Percentiles rank a stretch among this genome's conserved stretches.
phyloP scores from a whole-genome alignment of 2,113 vertebrate genomes.

The Microtus oregoni region DNA sequence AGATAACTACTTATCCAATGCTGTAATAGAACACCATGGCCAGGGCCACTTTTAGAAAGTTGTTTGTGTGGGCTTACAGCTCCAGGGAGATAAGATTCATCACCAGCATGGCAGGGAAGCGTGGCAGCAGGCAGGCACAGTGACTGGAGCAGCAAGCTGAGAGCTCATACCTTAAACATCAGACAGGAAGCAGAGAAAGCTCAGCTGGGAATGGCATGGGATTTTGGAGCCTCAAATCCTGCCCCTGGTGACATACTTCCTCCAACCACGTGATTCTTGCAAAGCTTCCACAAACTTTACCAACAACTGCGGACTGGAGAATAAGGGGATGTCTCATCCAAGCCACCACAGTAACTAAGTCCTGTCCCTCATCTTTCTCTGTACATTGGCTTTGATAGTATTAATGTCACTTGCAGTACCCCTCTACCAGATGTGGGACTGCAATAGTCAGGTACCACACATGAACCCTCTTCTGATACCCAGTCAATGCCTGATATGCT shows the following conservation, averaged over 20 bases:
- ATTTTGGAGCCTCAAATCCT: background rate
- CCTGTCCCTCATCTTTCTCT: background rate
- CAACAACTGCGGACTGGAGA: background rate
- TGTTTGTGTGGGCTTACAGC: background rate
- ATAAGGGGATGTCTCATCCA: too few species aligned
- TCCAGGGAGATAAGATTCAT: background rate
- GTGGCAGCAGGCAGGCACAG: background rate
- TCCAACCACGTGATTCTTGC: background rate
- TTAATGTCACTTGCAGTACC: background rate
- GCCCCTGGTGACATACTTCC: background rate
- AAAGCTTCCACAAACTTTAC: background rate
- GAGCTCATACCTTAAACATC: background rate
- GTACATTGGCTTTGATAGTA: background rate
- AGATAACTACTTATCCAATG: background rate
- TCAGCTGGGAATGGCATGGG: background rate
- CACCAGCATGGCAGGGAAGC: too few species aligned
- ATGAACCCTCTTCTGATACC: background rate
- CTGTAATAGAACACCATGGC: background rate
- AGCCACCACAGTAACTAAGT: background rate
- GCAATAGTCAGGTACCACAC: background rate
- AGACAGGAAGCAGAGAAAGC: background rate
- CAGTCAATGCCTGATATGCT: background rate
- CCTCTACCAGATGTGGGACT: too few species aligned
- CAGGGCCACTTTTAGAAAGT: background rate
- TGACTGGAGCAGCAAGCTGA: background rate